Evolutionary conservation across 2,113 vertebrate species (phyloP).

Genomic region (Hystrix brachyura): DNA sequence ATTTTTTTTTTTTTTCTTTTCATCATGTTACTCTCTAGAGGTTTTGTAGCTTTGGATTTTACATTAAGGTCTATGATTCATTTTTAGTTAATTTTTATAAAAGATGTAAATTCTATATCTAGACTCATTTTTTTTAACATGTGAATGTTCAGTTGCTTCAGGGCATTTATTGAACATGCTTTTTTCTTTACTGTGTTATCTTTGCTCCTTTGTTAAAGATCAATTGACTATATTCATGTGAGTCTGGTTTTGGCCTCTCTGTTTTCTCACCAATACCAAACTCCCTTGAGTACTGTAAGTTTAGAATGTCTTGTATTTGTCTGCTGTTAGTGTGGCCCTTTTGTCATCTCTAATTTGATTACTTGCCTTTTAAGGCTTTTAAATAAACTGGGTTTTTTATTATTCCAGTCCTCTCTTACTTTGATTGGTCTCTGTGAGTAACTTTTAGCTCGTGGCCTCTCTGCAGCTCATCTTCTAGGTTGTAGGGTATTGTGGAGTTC

Average conservation of each 20-base stretch:
- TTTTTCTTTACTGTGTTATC: neutral
- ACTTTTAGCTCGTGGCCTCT: neutral
- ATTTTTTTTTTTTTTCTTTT: neutral
- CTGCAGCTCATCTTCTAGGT: neutral
- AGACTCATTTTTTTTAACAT: neutral
- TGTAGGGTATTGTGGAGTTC: neutral
- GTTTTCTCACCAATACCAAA: neutral
- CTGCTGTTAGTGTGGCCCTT: neutral
- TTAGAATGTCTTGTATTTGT: neutral
- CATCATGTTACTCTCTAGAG: neutral
- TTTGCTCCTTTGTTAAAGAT: neutral
- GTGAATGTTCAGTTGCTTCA: neutral
- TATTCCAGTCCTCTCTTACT: neutral
- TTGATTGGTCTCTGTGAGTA: neutral
- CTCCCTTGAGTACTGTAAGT: neutral
- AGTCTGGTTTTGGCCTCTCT: neutral
- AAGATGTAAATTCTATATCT: neutral
- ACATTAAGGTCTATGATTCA: neutral
- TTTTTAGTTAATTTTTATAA: neutral
- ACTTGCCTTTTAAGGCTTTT: neutral
- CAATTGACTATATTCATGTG: neutral
- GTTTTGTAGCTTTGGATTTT: neutral
- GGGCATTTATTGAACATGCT: neutral
- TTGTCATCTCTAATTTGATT: neutral
- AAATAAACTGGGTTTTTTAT: neutral